Base-by-base conservation (phyloP, 2,888 invertebrate species). In the Rapana venosa region DNA sequence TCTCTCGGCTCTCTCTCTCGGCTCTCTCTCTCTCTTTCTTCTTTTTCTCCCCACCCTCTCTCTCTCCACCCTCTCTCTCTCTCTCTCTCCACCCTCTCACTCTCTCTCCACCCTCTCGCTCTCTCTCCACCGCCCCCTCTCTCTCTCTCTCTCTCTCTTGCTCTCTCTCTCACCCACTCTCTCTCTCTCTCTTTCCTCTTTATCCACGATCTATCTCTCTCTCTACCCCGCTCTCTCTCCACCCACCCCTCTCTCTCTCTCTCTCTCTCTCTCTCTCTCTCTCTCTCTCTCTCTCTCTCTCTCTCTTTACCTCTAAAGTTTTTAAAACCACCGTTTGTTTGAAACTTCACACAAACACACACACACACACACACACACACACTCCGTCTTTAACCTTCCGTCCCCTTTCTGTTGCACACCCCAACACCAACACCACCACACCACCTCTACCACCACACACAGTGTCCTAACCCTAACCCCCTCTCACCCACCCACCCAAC, bases 1-100 rank as follows among this genome's bases (percentile, higher is more conserved):
- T 87, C 87, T 61, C 61, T 61, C 61, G n/a, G n/a, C n/a, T 87
- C 30, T 87, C 87, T 61, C 87, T 61, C 87, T 22, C 47, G n/a
- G n/a, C n/a, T n/a, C n/a, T n/a, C n/a, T n/a, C 20, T 15, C 35
- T 15, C 61, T 30, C 20, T 13, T 30, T 15, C 22, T 32, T 17
- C 17, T 11, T 61, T 61, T 61, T 61, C 17, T 11, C 15, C 5
- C n/a, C 30, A 1, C 32, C 61, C 66, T 35, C 66, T 66, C 66
- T 66, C 66, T 66, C 20, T 13, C 2, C 26, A 6, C 26, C 2
- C 26, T 13, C 17, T 66, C 17, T 66, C 17, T 66, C 17, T 66
- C 66, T 66, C 26, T 17, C 26, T 66, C 26, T 66, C 26, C 13
- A 15, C 66, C 13, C 66, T 26, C 26, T 1, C 26, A 1, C 26